phyloP scores from a whole-genome alignment of 2,113 vertebrate genomes.

The Zeus faber region DNA sequence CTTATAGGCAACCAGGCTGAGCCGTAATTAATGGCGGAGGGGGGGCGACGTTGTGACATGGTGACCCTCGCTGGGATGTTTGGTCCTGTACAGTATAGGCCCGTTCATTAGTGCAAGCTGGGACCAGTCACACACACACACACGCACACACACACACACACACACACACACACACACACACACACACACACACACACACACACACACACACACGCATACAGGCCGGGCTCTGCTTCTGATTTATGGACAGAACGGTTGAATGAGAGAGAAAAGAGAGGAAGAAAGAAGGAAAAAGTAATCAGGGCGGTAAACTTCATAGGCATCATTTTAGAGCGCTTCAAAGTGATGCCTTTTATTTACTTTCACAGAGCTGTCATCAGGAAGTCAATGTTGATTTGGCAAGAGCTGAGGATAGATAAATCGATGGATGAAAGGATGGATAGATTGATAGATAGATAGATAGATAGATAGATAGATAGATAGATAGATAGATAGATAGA shows the following conservation, averaged over 20 bases:
- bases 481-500: too few species aligned
- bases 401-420: too few species aligned
- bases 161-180: neutral
- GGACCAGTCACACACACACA: neutral
- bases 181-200: neutral
- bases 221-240: neutral
- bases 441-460: too few species aligned
- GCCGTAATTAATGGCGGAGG: slow-evolving; percentile 66
- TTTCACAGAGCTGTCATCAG: too few species aligned
- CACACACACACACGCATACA: neutral
- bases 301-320: too few species aligned
- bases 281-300: neutral
- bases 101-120: slow-evolving; percentile 35
- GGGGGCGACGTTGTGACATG: slow-evolving; percentile 40
- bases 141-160: neutral
- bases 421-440: too few species aligned
- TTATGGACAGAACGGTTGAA: neutral
- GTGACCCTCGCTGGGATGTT: slow-evolving; percentile 60
- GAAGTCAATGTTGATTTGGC: too few species aligned
- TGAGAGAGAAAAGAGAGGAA: neutral
- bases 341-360: too few species aligned
- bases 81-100: slow-evolving; percentile 33
- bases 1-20: slow-evolving; percentile 48
- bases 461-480: too few species aligned
- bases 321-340: too few species aligned